phyloP scores from a whole-genome alignment of 1,140 invertebrate species.

The Stratiolaelaps scimitus region DNA sequence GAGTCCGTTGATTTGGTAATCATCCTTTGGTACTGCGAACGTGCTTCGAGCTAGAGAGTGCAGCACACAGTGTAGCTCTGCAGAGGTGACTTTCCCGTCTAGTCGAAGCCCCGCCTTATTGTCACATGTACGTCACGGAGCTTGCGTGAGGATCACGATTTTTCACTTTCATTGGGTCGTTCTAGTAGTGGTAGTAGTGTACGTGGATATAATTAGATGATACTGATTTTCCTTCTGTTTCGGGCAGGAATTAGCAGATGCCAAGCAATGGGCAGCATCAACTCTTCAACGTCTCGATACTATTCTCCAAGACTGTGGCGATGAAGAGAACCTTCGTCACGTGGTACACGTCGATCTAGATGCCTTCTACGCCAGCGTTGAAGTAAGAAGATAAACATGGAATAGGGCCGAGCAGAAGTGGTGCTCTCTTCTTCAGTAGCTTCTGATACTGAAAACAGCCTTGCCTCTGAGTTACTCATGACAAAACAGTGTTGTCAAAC shows the following conservation, averaged over 20 bases:
- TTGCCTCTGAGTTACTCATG: no score
- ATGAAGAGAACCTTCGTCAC: conserved; percentile 35
- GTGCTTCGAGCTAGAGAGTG: conserved; percentile 34
- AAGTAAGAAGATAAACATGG: conserved; percentile 44
- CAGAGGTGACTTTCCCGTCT: no score
- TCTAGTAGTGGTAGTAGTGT: conserved; percentile 17
- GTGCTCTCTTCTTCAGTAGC: no score
- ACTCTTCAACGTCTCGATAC: conserved; percentile 33
- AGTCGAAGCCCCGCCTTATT: no score
- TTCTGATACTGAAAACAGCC: no score
- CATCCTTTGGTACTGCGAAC: conserved; percentile 34
- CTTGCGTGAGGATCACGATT: background rate
- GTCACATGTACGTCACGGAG: no score
- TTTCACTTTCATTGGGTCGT: background rate
- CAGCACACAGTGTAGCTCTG: background rate
- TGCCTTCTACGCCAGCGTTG: conserved; percentile 54
- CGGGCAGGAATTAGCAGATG: background rate
- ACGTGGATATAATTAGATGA: conserved; percentile 25
- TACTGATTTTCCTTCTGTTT: conserved; percentile 1
- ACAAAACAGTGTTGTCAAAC: no score
- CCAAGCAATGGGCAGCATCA: background rate
- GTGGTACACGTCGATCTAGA: conserved; percentile 58
- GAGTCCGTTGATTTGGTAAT: conserved; percentile 36
- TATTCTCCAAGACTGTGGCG: conserved; percentile 40
- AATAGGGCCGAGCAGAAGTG: no score